Percentiles rank a stretch among this genome's conserved stretches.
These are phyloP conservation scores for Hydrozoanthus gracilis DNA, from an alignment of 92 coral and sea anemone species.

Conservation along the genomic window DNA sequence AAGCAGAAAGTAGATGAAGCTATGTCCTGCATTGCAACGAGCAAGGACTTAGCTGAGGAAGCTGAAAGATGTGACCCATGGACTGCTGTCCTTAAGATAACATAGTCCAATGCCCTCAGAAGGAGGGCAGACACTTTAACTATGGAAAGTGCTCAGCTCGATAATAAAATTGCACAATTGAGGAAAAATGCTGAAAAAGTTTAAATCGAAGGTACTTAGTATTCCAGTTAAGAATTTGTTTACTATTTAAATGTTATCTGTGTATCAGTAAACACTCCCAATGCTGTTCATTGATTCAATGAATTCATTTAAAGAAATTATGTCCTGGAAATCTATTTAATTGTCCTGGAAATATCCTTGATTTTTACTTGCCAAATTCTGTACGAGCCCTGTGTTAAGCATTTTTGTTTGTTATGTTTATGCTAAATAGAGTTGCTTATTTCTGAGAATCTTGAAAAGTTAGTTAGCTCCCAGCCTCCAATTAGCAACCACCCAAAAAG, in stretches of 20 bases:
- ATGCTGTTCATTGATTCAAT: too few relatives aligned
- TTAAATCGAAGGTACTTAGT: too few relatives aligned
- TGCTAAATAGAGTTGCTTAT: background rate
- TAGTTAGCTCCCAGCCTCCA: background rate
- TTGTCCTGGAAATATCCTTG: too few relatives aligned
- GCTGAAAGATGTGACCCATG: background rate
- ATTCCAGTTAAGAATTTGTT: too few relatives aligned
- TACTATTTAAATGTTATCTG: too few relatives aligned
- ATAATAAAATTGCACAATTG: background rate
- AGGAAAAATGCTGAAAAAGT: too few relatives aligned
- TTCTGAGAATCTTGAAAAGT: background rate
- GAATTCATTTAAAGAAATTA: too few relatives aligned
- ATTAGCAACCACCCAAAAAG: background rate
- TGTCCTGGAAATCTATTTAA: too few relatives aligned
- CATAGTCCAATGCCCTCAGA: background rate
- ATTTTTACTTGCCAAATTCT: too few relatives aligned
- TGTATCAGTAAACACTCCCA: too few relatives aligned
- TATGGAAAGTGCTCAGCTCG: constrained; percentile 12
- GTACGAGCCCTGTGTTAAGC: too few relatives aligned
- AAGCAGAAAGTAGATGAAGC: constrained; percentile 27
- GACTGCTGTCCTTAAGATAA: background rate
- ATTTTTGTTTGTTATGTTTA: background rate
- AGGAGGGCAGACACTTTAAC: too few relatives aligned
- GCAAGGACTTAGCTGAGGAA: constrained; percentile 11
- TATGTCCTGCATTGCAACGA: constrained; percentile 12